These are phyloP conservation scores for Hipparchia sbordonii DNA, from an alignment of 2,888 invertebrate genomes.

Conservation along the genomic window DNA sequence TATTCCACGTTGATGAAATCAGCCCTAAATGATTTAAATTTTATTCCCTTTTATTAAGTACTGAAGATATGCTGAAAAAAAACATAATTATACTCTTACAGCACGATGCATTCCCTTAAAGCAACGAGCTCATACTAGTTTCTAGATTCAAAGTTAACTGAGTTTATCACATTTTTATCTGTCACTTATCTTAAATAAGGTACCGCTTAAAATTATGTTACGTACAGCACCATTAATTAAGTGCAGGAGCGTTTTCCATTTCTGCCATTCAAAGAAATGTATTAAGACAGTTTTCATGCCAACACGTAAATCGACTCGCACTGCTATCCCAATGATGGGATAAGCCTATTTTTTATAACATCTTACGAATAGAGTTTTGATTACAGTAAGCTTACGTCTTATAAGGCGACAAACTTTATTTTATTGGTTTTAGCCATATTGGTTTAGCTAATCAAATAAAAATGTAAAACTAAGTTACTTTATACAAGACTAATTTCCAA, in stretches of 20 bases:
- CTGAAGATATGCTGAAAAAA: too few relatives aligned
- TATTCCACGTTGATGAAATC: too few relatives aligned
- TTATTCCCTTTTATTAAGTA: too few relatives aligned
- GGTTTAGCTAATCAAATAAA: neutral
- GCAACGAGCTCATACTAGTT: too few relatives aligned
- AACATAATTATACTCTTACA: neutral
- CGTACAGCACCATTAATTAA: neutral
- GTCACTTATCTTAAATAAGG: conserved; percentile 10
- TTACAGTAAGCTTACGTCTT: neutral
- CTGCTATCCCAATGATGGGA: conserved; percentile 10
- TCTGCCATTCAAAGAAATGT: neutral
- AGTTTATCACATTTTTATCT: neutral
- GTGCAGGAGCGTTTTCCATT: neutral
- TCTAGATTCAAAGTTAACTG: too few relatives aligned
- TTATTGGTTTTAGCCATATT: conserved; percentile 14
- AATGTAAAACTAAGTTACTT: conserved; percentile 13
- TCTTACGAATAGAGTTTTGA: conserved; percentile 5
- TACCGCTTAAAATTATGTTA: conserved; percentile 11
- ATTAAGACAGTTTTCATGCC: conserved; percentile 7
- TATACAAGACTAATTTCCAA: conserved; percentile 7
- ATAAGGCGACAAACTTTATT: conserved; percentile 5
- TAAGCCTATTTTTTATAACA: neutral
- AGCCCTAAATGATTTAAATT: too few relatives aligned
- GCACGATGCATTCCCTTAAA: neutral
- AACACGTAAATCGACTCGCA: neutral